Base-by-base conservation (phyloP, 2,797 vertebrate species). In the Champsocephalus gunnari region DNA sequence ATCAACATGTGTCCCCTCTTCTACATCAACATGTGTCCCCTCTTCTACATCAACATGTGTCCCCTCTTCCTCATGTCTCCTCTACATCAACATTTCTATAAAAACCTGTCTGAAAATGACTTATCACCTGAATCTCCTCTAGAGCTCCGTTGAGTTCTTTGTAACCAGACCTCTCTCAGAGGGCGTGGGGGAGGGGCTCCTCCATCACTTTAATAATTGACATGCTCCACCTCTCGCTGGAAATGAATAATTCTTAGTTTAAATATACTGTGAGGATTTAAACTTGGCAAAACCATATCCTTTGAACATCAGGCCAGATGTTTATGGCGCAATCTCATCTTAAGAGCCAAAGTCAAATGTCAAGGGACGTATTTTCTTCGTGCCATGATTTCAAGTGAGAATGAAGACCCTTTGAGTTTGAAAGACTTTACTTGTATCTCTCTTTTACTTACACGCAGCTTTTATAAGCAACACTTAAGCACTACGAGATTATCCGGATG, bases 321-420 rank as follows among this genome's bases (percentile, higher is more conserved):
- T 66, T 48, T 72, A 12, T 56, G 17, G 17, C 44, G 10, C 0
- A 0, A 47, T 13, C 34, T 34, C 7, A 24, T 54, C 47, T 38
- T 12, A 38, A 9, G 28, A 70, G 47, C 34, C 49, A 59, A 64
- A 71, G n/a, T 38, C 44, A 74, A 81, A 57, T 44, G 43, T 11
- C 16, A 51, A 28, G 50, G 49, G 70, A 71, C 9, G 24, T 14
- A 38, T 70, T 70, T 49, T 5, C 53, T 58, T 5, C 53, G 56
- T 61, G 45, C 61, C 64, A 1, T 71, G 24, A 66, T 63, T 69
- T 60, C 70, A 47, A 81, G 34, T 34, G 34, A 41, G 2, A 34
- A 73, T 75, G 85, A 80, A 81, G 54, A 70, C 61, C 58, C 34
- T 28, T 63, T 73, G 56, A 68, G 32, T 70, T 34, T 57, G n/a